These are phyloP conservation scores for Temnothorax nylanderi DNA, from an alignment of 1,140 invertebrate species.

Conservation along the genomic window DNA sequence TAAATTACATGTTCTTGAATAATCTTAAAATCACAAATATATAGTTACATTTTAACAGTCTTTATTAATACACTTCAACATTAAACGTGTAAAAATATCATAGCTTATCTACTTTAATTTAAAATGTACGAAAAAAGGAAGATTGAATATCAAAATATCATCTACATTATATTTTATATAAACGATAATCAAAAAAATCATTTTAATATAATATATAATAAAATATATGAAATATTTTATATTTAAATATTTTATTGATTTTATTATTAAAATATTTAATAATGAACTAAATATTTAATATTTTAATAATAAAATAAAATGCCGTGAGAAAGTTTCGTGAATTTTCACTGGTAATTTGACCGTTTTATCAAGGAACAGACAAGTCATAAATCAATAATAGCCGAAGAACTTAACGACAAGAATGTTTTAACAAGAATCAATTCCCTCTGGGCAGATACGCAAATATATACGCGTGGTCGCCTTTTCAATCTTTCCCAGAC, in stretches of 20 bases:
- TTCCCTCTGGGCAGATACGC: too few species aligned
- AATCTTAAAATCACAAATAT: background rate
- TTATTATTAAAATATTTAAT: too few species aligned
- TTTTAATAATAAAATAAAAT: background rate
- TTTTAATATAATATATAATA: background rate
- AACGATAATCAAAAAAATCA: background rate
- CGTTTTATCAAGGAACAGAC: too few species aligned
- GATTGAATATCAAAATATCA: background rate
- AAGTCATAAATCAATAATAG: too few species aligned
- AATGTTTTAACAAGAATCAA: too few species aligned
- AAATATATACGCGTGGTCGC: too few species aligned
- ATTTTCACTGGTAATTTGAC: background rate
- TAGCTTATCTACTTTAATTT: background rate
- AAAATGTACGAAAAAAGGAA: background rate
- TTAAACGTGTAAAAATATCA: background rate
- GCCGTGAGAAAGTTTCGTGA: background rate
- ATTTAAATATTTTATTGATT: too few species aligned
- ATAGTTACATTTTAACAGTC: background rate
- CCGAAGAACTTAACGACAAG: too few species aligned
- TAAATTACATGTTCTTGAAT: background rate
- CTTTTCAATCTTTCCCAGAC: too few species aligned
- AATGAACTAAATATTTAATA: background rate
- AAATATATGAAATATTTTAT: too few species aligned
- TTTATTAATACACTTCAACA: background rate
- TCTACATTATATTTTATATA: background rate